Percentiles rank a stretch among this genome's conserved stretches.
Evolutionary conservation across 2,888 invertebrate species (phyloP).

Genomic region (Arctia plantaginis): DNA sequence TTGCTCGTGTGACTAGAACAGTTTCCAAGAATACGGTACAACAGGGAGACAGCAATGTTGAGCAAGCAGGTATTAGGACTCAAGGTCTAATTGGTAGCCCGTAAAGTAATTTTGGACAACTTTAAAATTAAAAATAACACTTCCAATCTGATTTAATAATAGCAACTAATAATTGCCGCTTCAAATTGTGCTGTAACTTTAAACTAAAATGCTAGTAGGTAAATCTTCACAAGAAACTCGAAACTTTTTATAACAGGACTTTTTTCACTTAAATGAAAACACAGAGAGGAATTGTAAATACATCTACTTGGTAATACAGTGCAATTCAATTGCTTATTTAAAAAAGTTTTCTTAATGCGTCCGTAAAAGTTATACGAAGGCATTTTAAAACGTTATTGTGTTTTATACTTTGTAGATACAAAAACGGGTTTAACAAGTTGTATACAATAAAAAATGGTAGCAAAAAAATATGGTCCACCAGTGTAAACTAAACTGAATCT

Average conservation of each 20-base stretch:
- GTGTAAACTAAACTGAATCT: too few species aligned
- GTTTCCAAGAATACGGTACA: slow-evolving; percentile 30
- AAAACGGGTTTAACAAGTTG: neutral
- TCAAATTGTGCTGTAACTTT: neutral
- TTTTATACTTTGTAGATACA: neutral
- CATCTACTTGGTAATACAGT: slow-evolving; percentile 36
- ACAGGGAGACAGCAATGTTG: slow-evolving; percentile 54
- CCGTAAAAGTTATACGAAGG: slow-evolving; percentile 38
- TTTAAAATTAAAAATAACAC: slow-evolving; percentile 36
- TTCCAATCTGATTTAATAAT: neutral
- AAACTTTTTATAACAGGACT: neutral
- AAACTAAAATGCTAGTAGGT: neutral
- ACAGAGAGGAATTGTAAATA: slow-evolving; percentile 17
- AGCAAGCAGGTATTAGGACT: slow-evolving; percentile 14
- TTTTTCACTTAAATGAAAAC: neutral
- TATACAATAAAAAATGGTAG: neutral
- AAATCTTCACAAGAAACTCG: neutral
- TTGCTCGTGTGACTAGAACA: slow-evolving; percentile 47
- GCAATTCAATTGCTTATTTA: slow-evolving; percentile 32
- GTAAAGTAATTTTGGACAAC: slow-evolving; percentile 8
- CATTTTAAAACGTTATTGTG: slow-evolving; percentile 2
- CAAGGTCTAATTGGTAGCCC: slow-evolving; percentile 19
- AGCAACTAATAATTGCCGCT: neutral
- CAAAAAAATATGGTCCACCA: neutral
- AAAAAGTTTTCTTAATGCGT: slow-evolving; percentile 30